Evolutionary conservation across 2,797 vertebrate species (phyloP).

Genomic region (Chloroceryle amazona): DNA sequence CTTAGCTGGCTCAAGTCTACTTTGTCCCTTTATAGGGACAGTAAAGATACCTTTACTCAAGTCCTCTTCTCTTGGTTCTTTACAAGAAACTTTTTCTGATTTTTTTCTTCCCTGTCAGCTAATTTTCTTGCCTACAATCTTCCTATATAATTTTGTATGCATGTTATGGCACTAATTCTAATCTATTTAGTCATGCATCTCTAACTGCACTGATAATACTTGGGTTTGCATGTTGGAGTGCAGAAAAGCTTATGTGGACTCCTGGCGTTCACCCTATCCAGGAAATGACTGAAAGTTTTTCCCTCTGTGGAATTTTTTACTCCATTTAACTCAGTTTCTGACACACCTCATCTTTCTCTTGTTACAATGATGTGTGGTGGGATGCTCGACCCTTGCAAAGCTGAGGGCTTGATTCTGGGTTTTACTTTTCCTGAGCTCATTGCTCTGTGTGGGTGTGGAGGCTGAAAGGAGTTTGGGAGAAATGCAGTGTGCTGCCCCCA

Average conservation of each 20-base stretch:
- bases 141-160: neutral
- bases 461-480: neutral
- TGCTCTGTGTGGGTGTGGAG: neutral
- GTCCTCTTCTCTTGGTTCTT: neutral
- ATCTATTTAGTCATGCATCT: neutral
- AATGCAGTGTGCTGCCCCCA: neutral
- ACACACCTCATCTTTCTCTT: neutral
- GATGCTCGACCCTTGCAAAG: neutral
- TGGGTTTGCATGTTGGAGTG: neutral
- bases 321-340: neutral
- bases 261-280: neutral
- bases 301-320: neutral
- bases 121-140: neutral
- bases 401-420: neutral
- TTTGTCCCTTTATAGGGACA: neutral
- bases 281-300: neutral
- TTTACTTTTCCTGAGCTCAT: neutral
- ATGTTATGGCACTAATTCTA: neutral
- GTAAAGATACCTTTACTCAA: neutral
- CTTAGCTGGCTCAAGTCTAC: neutral
- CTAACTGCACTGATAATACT: neutral
- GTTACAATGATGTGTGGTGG: neutral
- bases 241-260: neutral
- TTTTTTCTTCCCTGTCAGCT: neutral
- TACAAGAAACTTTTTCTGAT: neutral